Base-by-base conservation (phyloP, 2,888 invertebrate species). In the Idaea straminata region DNA sequence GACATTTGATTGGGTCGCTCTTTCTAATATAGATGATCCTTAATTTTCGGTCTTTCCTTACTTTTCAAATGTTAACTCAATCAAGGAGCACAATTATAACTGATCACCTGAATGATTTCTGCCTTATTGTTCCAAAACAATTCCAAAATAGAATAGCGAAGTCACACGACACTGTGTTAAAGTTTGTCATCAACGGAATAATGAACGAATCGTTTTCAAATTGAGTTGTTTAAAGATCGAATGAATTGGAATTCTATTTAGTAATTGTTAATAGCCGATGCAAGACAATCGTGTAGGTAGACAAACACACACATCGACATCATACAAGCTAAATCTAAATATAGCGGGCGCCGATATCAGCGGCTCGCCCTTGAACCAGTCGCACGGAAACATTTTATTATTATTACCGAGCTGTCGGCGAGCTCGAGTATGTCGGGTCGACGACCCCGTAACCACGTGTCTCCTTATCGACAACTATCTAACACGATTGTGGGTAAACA, bases 341-440 rank as follows among this genome's bases (percentile, higher is more conserved):
- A 92, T 92, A 92, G 92, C 92, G 83, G 86, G 89, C 91, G 89
- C 88, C 92, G 92, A 92, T 92, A 92, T 92, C 92, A 92, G 91
- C 89, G 92, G 89, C 84, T 91, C 92, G 92, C 92, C 92, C 92
- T 92, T 92, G 92, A 92, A 92, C 92, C 92, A 92, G 89, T 92
- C 92, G 91, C 91, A 91, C 92, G 92, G 92, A 92, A 92, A 92
- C 92, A 91, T 92, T 92, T 92, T 92, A 92, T 92, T 92, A 92
- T 92, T 92, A 92, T 92, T 92, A 92, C 91, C 87, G 85, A 90
- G 91, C 91, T 91, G 91, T 91, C 92, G 92, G 92, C 90, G 91
- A 88, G 89, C 91, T 87, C 89, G 91, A 91, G 92, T 91, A 88
- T 86, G 87, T 87, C 87, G 90, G 92, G 92, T 92, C 92, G 89